A percentile compares a stretch with the other conserved stretches of the same genome.
These are phyloP conservation scores for Coptotermes formosanus DNA, from an alignment of 1,140 invertebrate species.

Conservation along the genomic window DNA sequence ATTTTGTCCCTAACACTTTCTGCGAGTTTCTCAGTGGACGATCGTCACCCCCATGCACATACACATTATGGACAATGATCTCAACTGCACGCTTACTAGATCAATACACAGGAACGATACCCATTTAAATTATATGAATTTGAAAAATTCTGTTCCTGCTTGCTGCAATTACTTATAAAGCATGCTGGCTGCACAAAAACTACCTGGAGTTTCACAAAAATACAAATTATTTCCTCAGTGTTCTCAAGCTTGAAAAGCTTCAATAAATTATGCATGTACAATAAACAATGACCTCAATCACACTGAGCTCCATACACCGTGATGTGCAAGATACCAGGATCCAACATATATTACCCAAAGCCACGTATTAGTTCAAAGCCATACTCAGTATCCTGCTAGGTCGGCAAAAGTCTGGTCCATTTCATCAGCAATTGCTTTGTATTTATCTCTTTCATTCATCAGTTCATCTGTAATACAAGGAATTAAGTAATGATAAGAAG, in stretches of 20 bases:
- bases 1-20: too few relatives aligned
- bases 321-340: background rate
- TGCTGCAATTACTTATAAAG: too few relatives aligned
- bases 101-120: too few relatives aligned
- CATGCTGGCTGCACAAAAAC: background rate
- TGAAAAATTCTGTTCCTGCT: too few relatives aligned
- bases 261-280: background rate
- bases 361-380: background rate
- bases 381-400: constrained; percentile 79
- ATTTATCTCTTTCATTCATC: constrained; percentile 94
- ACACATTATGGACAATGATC: too few relatives aligned
- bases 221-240: background rate
- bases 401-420: constrained; percentile 95
- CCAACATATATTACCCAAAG: background rate
- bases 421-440: constrained; percentile 96
- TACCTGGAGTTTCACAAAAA: background rate
- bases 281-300: background rate
- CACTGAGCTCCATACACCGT: background rate
- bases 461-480: constrained; percentile 81
- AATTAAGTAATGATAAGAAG: background rate
- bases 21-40: too few relatives aligned
- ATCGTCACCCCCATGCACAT: too few relatives aligned
- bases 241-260: background rate
- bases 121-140: too few relatives aligned
- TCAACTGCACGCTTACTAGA: too few relatives aligned